phyloP scores from a whole-genome alignment of 2,888 invertebrate genomes.

The Diarsia brunnea region DNA sequence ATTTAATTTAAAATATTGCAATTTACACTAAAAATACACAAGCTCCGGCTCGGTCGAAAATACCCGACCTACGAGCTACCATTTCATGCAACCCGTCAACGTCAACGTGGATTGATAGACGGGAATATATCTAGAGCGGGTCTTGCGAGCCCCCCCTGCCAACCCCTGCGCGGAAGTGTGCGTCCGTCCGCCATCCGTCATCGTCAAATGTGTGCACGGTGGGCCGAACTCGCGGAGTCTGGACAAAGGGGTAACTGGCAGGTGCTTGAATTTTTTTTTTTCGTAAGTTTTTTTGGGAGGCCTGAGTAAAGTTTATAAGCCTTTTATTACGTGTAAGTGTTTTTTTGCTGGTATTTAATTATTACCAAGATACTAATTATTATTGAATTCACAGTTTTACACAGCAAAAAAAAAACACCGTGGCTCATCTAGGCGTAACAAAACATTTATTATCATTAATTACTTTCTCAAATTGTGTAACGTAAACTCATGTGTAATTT shows the following conservation, averaged over 20 bases:
- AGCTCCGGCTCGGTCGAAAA: conserved; percentile 65
- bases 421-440: neutral
- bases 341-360: neutral
- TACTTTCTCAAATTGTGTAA: conserved; percentile 13
- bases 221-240: conserved; percentile 54
- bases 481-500: conserved; percentile 33
- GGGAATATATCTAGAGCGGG: conserved; percentile 82
- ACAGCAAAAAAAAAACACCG: too few relatives aligned
- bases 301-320: neutral
- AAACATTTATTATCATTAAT: conserved; percentile 30
- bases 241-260: conserved; percentile 65
- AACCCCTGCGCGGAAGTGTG: conserved; percentile 70
- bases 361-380: neutral
- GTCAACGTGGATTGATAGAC: conserved; percentile 83
- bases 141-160: conserved; percentile 69
- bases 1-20: conserved; percentile 45
- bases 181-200: conserved; percentile 83
- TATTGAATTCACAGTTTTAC: neutral
- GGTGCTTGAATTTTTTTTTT: conserved; percentile 49
- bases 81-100: conserved; percentile 82
- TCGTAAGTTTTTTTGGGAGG: neutral
- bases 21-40: conserved; percentile 59
- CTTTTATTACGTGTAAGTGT: neutral
- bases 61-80: conserved; percentile 67
- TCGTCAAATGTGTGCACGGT: conserved; percentile 78